Percentiles rank a stretch among this genome's conserved stretches.
These are phyloP conservation scores for Carpatolechia fugitivella DNA, from an alignment of 2,888 invertebrate genomes.

Conservation along the genomic window DNA sequence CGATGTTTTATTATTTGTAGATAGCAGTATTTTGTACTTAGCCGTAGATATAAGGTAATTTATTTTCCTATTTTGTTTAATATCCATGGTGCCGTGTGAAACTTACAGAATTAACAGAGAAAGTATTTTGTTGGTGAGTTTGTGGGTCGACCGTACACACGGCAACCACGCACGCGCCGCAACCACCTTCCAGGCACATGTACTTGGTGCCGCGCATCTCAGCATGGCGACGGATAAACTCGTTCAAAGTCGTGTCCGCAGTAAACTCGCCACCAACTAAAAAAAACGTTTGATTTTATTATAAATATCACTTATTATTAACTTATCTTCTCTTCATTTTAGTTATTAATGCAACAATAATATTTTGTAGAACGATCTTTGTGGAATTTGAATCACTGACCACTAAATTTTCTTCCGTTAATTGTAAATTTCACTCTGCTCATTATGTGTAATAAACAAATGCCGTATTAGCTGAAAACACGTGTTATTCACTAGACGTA, in stretches of 20 bases:
- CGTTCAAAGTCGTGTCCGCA: conserved; percentile 72
- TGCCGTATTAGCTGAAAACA: too few relatives aligned
- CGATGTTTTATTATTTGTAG: too few relatives aligned
- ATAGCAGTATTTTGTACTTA: too few relatives aligned
- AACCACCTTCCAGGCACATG: conserved; percentile 85
- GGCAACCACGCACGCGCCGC: conserved; percentile 82
- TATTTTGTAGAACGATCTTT: too few relatives aligned
- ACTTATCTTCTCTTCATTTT: too few relatives aligned
- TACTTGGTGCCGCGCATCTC: conserved; percentile 82
- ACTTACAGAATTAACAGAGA: conserved; percentile 82
- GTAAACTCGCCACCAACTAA: conserved; percentile 39
- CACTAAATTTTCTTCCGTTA: conserved; percentile 37
- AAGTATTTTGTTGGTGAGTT: conserved; percentile 28
- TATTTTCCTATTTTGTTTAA: too few relatives aligned
- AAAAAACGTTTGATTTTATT: too few relatives aligned
- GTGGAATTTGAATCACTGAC: conserved; percentile 41
- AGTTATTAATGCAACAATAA: too few relatives aligned
- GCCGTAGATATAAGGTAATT: too few relatives aligned
- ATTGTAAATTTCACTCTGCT: conserved; percentile 38
- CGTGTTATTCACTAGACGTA: too few relatives aligned
- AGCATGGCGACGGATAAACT: conserved; percentile 75
- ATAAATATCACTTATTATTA: too few relatives aligned
- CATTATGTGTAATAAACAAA: conserved; percentile 19
- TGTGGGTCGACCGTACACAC: conserved; percentile 41
- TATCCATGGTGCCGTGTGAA: too few relatives aligned